phyloP scores from a whole-genome alignment of 1,140 invertebrate species.

The Carposina sasakii region DNA sequence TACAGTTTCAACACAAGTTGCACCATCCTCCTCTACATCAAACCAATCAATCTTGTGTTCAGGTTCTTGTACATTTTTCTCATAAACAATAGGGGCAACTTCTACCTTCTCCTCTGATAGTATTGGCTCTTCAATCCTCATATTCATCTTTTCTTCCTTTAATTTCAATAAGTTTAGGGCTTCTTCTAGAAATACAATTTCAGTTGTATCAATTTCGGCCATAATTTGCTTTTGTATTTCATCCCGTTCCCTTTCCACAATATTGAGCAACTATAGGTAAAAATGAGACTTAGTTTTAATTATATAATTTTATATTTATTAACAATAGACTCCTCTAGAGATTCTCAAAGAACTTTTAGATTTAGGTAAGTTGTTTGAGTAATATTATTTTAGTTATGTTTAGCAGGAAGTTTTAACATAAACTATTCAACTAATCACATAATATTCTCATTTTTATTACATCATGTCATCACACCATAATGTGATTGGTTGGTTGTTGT shows the following conservation, averaged over 20 bases:
- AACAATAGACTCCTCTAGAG: too few species aligned
- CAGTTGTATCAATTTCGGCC: slow-evolving; percentile 81
- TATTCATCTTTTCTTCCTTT: slow-evolving; percentile 43
- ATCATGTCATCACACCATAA: too few species aligned
- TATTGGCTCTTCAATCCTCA: slow-evolving; percentile 28
- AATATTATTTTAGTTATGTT: too few species aligned
- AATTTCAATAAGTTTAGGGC: slow-evolving; percentile 71
- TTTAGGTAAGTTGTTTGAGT: too few species aligned
- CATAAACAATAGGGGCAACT: slow-evolving; percentile 38
- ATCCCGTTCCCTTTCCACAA: slow-evolving; percentile 81
- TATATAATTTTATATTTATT: too few species aligned
- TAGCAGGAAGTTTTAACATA: too few species aligned
- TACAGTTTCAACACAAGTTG: slow-evolving; percentile 38
- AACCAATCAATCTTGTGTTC: slow-evolving; percentile 60
- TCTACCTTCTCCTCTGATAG: slow-evolving; percentile 19
- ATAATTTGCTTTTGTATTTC: slow-evolving; percentile 79
- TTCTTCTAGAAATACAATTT: slow-evolving; percentile 89
- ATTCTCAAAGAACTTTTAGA: too few species aligned
- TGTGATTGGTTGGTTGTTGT: too few species aligned
- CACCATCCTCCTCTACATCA: slow-evolving; percentile 53
- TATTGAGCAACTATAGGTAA: slow-evolving; percentile 55
- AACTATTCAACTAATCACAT: too few species aligned
- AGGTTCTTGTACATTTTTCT: slow-evolving; percentile 49
- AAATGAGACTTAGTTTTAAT: too few species aligned
- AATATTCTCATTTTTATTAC: too few species aligned